Percentiles rank a stretch among this genome's conserved stretches.
Evolutionary conservation across 2,888 invertebrate species (phyloP).

Genomic region (Eubasilissa splendida): DNA sequence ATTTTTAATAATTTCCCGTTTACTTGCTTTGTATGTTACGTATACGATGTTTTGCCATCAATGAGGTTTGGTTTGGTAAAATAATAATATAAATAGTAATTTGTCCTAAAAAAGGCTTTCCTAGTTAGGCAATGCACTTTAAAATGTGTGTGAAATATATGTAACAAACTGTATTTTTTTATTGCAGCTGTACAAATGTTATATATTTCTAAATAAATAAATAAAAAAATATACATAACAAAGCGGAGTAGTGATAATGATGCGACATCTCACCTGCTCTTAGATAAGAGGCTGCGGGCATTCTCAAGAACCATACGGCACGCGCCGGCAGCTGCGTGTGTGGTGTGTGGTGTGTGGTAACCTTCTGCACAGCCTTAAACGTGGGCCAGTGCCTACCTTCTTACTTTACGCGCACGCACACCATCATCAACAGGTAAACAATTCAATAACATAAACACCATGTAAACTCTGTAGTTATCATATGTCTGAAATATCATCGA

Average conservation of each 20-base stretch:
- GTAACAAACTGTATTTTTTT: no score
- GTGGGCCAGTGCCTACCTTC: background rate
- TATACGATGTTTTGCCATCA: no score
- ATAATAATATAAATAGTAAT: no score
- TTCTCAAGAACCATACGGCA: conserved; percentile 47
- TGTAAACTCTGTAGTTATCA: background rate
- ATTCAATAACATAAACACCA: no score
- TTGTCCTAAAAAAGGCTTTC: no score
- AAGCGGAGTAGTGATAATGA: conserved; percentile 12
- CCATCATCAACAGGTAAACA: background rate
- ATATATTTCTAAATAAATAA: background rate
- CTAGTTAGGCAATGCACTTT: no score
- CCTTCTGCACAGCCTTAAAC: background rate
- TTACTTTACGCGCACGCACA: background rate
- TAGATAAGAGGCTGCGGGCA: conserved; percentile 30
- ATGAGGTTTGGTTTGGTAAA: no score
- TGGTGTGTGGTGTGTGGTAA: no score
- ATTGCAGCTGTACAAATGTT: no score
- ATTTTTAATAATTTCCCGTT: no score
- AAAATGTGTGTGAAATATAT: no score
- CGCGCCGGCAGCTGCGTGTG: conserved; percentile 44
- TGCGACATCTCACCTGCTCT: conserved; percentile 22
- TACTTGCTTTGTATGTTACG: no score
- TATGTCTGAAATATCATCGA: background rate
- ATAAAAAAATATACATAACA: background rate